A percentile compares a stretch with the other conserved stretches of the same genome.
These are phyloP conservation scores for Chalcis sispes DNA, from an alignment of 2,888 invertebrate species.

Conservation along the genomic window DNA sequence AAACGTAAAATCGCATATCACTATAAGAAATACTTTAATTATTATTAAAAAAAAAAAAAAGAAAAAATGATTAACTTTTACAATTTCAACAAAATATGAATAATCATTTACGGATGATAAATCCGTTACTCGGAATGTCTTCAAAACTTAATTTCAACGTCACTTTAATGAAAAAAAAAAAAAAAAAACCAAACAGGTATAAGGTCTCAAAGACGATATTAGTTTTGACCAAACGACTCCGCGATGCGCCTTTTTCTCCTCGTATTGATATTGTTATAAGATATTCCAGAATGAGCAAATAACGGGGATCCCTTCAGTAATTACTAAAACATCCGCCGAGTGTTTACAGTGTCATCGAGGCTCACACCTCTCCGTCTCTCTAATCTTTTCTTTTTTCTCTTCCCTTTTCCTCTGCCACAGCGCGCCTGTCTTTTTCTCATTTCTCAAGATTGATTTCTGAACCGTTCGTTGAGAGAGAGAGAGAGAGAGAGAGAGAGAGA, in stretches of 20 bases:
- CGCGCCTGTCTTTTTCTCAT: not conserved
- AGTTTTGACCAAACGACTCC: conserved; percentile 32
- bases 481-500: no score
- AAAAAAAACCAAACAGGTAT: conserved; percentile 1
- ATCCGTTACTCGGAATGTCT: no score
- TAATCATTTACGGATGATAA: no score
- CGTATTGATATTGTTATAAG: conserved; percentile 64
- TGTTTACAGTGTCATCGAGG: conserved; percentile 72
- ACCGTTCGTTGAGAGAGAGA: no score
- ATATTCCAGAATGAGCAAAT: conserved; percentile 65
- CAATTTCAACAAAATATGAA: not conserved
- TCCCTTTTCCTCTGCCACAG: not conserved
- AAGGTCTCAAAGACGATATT: not conserved
- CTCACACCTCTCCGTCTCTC: conserved; percentile 55
- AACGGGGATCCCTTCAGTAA: conserved; percentile 67
- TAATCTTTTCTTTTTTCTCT: not conserved
- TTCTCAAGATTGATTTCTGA: no score
- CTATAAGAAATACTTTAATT: no score
- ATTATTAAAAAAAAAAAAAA: no score
- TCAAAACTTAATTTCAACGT: no score
- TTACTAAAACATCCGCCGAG: conserved; percentile 69
- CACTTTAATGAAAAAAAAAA: not conserved
- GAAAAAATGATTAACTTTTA: no score
- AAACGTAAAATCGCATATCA: no score
- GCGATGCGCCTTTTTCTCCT: not conserved